Base-by-base conservation (phyloP, 2,113 vertebrate species). In the Sterrhoptilus dennistouni region DNA sequence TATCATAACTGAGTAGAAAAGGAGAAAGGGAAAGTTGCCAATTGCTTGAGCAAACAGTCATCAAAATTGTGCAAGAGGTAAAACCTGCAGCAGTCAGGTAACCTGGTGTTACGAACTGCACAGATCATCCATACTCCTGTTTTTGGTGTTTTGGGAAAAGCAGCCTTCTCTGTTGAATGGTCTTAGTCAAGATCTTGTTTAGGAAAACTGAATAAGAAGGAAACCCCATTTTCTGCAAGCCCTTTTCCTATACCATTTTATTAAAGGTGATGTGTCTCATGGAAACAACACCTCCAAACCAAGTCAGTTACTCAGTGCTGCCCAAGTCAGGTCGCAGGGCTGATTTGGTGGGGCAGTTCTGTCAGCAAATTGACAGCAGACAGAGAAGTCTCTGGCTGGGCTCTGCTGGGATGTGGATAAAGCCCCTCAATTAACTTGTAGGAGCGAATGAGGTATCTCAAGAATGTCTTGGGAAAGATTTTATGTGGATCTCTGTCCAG, bases 321-420 rank as follows among this genome's bases (percentile, higher is more conserved):
- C 75, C 78, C 21, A 21, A 56, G 61, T 36, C 29, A 69, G 52
- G 61, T 29, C 0, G 0, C 3, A 23, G 65, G 82, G 59, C 63
- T 3, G 14, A 18, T 57, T 65, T 57, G 28, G 35, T 60, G 72
- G 59, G 35, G 42, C 75, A 53, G 63, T 45, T 24, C 61, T 19
- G 6, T 25, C 49, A 66, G 70, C 57, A 80, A 15, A 42, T 13
- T 53, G 49, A 63, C 54, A 69, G 75, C 63, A n/a, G 23, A 5
- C 29, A 44, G 71, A 54, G 66, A 91, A 33, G 27, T 42, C 54
- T 72, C 63, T 83, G 83, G 35, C 38, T 83, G 79, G 70, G 57
- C 68, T 82, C 64, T 71, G 42, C 47, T 89, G 93, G 86, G 90
- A 90, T 87, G 83, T 90, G 79, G 36, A 28, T 63, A 85, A 87